These are phyloP conservation scores for Parasteatoda tepidariorum DNA, from an alignment of 1,140 invertebrate genomes.

Conservation along the genomic window DNA sequence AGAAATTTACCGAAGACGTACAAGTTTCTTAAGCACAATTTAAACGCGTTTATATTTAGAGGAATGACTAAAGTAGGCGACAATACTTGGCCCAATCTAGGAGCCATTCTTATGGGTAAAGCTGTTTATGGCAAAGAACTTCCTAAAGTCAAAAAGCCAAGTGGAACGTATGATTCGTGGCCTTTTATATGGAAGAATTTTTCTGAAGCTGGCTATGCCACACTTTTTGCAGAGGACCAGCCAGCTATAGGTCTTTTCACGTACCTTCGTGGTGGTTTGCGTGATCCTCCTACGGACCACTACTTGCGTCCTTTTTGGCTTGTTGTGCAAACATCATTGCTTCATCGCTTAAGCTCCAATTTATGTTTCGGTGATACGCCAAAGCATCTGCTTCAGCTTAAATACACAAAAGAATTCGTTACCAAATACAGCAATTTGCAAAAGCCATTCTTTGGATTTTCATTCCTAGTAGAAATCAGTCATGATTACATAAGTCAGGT, in stretches of 20 bases:
- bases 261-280: constrained; percentile 63
- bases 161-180: constrained; percentile 52
- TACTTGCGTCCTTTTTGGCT: constrained; percentile 65
- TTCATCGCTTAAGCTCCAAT: constrained; percentile 54
- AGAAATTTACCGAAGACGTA: constrained; percentile 70
- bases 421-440: constrained; percentile 22
- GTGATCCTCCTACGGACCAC: constrained; percentile 63
- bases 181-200: constrained; percentile 64
- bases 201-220: constrained; percentile 61
- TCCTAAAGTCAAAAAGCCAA: constrained; percentile 13
- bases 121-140: constrained; percentile 31
- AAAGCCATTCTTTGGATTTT: constrained; percentile 61
- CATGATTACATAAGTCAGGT: constrained; percentile 63
- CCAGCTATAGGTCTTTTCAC: constrained; percentile 63
- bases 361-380: constrained; percentile 62
- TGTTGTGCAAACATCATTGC: constrained; percentile 56
- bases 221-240: constrained; percentile 63
- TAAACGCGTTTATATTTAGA: constrained; percentile 77
- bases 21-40: constrained; percentile 77
- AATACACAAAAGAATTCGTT: constrained; percentile 59
- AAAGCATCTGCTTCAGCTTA: constrained; percentile 58
- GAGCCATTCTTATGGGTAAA: constrained; percentile 67
- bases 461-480: constrained; percentile 63
- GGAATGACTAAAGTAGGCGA: constrained; percentile 70
- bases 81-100: constrained; percentile 70